Percentiles rank a stretch among this genome's conserved stretches.
These are phyloP conservation scores for Natator depressus DNA, from an alignment of 2,113 vertebrate species.

Conservation along the genomic window DNA sequence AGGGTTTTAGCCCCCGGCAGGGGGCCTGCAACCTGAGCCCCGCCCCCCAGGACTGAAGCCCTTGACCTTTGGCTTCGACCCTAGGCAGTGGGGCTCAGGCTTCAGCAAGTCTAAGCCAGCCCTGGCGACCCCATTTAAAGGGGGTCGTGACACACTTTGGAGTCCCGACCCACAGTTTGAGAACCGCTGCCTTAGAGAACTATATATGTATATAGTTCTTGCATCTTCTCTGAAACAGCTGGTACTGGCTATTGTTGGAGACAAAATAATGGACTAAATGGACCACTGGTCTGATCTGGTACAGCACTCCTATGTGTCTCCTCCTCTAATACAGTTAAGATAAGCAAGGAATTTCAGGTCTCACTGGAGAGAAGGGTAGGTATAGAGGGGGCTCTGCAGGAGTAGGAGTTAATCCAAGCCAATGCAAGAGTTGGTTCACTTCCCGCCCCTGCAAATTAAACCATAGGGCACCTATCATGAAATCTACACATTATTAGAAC, in stretches of 20 bases:
- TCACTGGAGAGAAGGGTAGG: background rate
- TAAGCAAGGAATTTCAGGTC: background rate
- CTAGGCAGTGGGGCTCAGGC: too few species aligned
- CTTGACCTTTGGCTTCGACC: too few species aligned
- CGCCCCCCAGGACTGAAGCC: too few species aligned
- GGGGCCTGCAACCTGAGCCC: too few species aligned
- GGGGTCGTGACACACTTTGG: too few species aligned
- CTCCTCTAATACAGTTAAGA: background rate
- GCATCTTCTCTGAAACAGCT: background rate
- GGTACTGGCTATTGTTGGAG: background rate
- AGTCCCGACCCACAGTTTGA: too few species aligned
- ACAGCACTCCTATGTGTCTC: too few species aligned
- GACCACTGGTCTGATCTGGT: background rate
- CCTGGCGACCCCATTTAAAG: too few species aligned
- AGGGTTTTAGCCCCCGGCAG: too few species aligned
- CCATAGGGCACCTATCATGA: fast-evolving
- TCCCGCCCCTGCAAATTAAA: background rate
- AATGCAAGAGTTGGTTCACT: background rate
- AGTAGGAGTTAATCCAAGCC: background rate
- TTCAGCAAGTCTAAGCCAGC: too few species aligned
- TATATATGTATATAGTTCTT: background rate
- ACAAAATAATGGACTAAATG: background rate
- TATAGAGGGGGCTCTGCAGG: background rate
- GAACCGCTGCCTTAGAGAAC: background rate
- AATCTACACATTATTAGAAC: background rate